Evolutionary conservation across 2,888 invertebrate genomes (phyloP), one percentile per base, ranked within the genome.

Genomic region (Netelia inedita): DNA sequence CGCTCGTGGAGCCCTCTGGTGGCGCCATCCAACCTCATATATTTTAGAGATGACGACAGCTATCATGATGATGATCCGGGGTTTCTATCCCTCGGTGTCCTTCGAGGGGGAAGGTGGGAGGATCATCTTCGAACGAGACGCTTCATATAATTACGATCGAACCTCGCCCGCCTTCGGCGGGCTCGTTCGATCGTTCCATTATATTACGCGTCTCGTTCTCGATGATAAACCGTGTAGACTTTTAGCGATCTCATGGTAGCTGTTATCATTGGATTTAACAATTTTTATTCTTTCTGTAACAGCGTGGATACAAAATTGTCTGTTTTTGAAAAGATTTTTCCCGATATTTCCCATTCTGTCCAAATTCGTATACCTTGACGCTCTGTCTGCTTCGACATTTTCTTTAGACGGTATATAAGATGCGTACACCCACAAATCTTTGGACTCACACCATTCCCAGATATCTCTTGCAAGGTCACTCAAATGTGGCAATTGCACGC

Each of bases 361-460:
- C n/a, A n/a, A n/a, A n/a, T n/a, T n/a, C n/a, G n/a, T n/a, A n/a
- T n/a, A n/a, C n/a, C n/a, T n/a, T n/a, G n/a, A n/a, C n/a, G n/a
- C n/a, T n/a, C n/a, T n/a, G n/a, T n/a, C n/a, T n/a, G n/a, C n/a
- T n/a, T n/a, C n/a, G n/a, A n/a, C n/a, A n/a, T n/a, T n/a, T n/a
- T n/a, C n/a, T n/a, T n/a, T n/a, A n/a, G n/a, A n/a, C n/a, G 66
- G 59, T 16, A 85, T 81, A n/a, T 81, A 81, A 0, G 84, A 66
- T 55, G 81, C 81, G 59, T 59, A n/a, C n/a, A n/a, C n/a, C n/a
- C n/a, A n/a, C n/a, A 73, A 43, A 6, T 61, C n/a, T 46, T n/a
- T 73, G 21, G 21, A n/a, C 46, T 61, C 59, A n/a, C 73, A 59
- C 59, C 59, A 59, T 43, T 73, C 43, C 59, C 46, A 73, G 43